Evolutionary conservation across 2,888 invertebrate species (phyloP), one percentile per base, ranked within the genome.

Genomic region (Hypselothyrea guttata): DNA sequence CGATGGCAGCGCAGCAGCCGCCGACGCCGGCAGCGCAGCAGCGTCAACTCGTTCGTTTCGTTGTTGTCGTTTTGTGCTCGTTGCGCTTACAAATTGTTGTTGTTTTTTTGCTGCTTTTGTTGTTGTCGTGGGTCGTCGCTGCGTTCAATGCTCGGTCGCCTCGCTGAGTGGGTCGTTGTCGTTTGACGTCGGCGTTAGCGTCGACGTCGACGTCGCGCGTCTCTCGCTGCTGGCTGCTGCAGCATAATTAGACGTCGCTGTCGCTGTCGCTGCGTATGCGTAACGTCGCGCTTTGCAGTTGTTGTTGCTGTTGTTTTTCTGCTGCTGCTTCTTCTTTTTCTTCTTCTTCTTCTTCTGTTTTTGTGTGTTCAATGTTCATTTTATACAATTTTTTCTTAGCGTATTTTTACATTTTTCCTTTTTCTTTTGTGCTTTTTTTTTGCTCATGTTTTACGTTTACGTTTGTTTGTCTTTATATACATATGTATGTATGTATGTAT

Each of bases 51-150:
- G 69, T 78, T 71, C 27, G 37, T n/a, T 7, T 34, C 34, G 11
- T 22, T 35, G 22, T 35, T n/a, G 38, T 13, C 11, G 22, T 11
- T 12, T 59, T 48, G 54, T 35, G 62, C 55, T 66, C 66, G 58
- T 55, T 61, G 55, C 55, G 68, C 68, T 55, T 75, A 78, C 66
- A 62, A 52, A 75, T 77, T 70, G 42, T 70, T 40, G n/a, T n/a
- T n/a, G n/a, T n/a, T n/a, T n/a, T n/a, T n/a, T n/a, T n/a, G n/a
- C n/a, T n/a, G n/a, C n/a, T n/a, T n/a, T n/a, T n/a, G n/a, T n/a
- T 77, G 83, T 83, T 82, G 79, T 81, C 81, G 81, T 75, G 79
- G 75, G 75, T 79, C 75, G 73, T 56, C 70, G 70, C 41, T 55
- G 57, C 44, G 73, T 72, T 56, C 46, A 67, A 69, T 69, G 68